Evolutionary conservation across 2,797 vertebrate species (phyloP).

Genomic region (Argentina silus): DNA sequence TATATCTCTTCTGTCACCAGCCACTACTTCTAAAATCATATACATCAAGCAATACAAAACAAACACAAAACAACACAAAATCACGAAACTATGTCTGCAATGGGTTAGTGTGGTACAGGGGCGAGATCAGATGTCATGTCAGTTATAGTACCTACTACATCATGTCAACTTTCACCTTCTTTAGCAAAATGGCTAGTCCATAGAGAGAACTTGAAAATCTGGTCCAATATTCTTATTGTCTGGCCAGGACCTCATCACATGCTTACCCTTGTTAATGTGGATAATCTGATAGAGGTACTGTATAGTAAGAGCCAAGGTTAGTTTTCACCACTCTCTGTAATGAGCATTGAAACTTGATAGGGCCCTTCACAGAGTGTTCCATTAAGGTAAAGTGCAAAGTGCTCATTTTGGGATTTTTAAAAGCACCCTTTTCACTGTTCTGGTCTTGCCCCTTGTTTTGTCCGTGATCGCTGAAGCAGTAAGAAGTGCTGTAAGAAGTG

Average conservation of each 20-base stretch:
- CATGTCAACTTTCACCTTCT: background rate
- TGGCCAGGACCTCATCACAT: background rate
- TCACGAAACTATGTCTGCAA: background rate
- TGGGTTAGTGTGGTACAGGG: slow-evolving; percentile 22
- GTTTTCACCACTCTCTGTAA: background rate
- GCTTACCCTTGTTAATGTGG: slow-evolving; percentile 1
- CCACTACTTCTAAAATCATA: background rate
- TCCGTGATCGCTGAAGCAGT: background rate
- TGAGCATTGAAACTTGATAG: slow-evolving; percentile 25
- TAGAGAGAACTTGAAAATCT: slow-evolving; percentile 3
- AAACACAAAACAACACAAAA: background rate
- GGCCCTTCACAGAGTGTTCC: background rate
- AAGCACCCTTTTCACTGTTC: background rate
- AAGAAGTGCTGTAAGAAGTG: too few species aligned
- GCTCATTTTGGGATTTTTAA: background rate
- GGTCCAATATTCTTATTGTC: background rate
- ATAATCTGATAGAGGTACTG: background rate
- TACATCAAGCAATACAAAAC: background rate
- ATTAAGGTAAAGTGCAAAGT: background rate
- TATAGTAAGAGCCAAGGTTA: background rate
- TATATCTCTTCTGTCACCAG: background rate
- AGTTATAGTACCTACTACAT: background rate
- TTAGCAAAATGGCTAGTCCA: background rate
- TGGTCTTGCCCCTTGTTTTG: too few species aligned
- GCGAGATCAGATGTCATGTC: slow-evolving; percentile 11